These are phyloP conservation scores for Scolopax mira DNA, from an alignment of 2,113 vertebrate genomes.

Conservation along the genomic window DNA sequence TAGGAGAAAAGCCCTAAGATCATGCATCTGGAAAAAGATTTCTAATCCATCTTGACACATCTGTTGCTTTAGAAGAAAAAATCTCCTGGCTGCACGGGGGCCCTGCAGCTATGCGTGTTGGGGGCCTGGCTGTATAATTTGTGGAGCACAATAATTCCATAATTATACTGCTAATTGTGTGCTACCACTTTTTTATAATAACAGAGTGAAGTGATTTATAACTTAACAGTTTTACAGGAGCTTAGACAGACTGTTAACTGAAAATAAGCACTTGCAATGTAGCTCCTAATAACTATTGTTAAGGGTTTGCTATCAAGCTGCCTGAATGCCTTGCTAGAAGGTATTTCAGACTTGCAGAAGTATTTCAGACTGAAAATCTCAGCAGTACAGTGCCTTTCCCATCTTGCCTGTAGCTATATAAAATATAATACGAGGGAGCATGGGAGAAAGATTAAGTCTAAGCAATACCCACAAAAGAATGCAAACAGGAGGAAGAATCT, in stretches of 20 bases:
- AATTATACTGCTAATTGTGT: constrained; percentile 58
- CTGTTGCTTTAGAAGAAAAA: constrained; percentile 37
- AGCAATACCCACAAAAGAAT: neutral
- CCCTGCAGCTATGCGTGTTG: constrained; percentile 27
- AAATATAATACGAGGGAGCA: neutral
- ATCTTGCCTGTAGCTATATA: neutral
- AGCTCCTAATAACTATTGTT: neutral
- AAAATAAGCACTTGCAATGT: neutral
- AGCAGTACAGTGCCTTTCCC: neutral
- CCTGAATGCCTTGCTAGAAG: neutral
- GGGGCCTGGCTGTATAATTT: constrained; percentile 18
- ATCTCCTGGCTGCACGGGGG: neutral
- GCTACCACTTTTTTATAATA: constrained; percentile 27
- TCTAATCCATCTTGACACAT: constrained; percentile 6
- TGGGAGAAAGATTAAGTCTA: neutral
- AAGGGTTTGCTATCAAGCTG: neutral
- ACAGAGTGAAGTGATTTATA: constrained; percentile 39
- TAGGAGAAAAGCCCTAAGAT: neutral
- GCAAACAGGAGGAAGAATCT: neutral
- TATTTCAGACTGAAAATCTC: neutral
- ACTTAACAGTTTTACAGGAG: constrained; percentile 27
- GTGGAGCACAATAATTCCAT: neutral
- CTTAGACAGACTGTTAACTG: constrained; percentile 18
- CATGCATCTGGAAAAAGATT: neutral
- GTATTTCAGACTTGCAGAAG: neutral